phyloP scores from a whole-genome alignment of 2,888 invertebrate genomes.

The Hemaris fuciformis region DNA sequence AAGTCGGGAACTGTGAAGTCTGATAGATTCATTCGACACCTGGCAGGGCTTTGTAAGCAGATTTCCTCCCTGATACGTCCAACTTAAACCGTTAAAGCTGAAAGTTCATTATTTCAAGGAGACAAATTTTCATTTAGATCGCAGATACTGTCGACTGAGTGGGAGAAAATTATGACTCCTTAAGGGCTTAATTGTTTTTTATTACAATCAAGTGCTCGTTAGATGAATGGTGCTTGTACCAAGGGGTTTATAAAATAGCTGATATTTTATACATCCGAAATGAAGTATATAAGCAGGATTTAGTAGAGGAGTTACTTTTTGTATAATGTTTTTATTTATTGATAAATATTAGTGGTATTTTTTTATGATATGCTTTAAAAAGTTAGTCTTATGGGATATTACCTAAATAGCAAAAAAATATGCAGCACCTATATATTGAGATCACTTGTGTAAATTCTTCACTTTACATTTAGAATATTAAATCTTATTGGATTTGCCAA shows the following conservation, averaged over 20 bases:
- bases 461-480: no score
- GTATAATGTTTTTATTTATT: no score
- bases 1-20: constrained; percentile 21
- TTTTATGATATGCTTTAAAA: no score
- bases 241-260: not conserved
- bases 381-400: no score
- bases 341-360: no score
- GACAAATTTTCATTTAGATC: constrained; percentile 47
- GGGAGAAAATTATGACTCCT: constrained; percentile 11
- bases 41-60: constrained; percentile 36
- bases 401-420: no score
- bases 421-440: no score
- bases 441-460: no score
- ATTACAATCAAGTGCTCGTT: not conserved
- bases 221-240: not conserved
- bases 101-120: constrained; percentile 39
- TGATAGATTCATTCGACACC: constrained; percentile 36
- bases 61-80: constrained; percentile 24
- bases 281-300: not conserved
- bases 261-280: not conserved
- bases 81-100: constrained; percentile 26
- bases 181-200: constrained; percentile 1
- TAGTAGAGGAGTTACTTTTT: no score
- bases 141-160: constrained; percentile 28
- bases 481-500: no score